Evolutionary conservation across 1,140 invertebrate genomes (phyloP), one percentile per base, ranked within the genome.

Genomic region (roundworm (Caenorhabditis elegans)): DNA sequence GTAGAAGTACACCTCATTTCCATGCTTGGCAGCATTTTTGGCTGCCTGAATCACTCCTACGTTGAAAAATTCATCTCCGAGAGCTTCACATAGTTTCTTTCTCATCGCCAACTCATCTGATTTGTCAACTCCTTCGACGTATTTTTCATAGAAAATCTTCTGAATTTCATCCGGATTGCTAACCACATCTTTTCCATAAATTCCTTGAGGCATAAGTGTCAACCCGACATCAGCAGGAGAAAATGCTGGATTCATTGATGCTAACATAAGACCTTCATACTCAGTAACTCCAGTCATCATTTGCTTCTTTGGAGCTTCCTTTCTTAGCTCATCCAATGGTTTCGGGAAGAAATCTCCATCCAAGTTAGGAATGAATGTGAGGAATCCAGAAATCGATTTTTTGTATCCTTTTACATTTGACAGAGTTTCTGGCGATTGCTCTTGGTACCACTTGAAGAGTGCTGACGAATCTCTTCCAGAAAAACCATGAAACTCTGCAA

Each of bases 1-100:
- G 28, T 84, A 85, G n/a, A 60, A 47, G 34, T 79, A 85, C 22
- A 85, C 84, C 84, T 94, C 93, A 4, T 95, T 94, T 88, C 60
- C 75, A 43, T 47, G 28, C 11, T 49, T 22, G n/a, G 80, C 70
- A 39, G 60, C 60, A 15, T 13, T 17, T 19, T 79, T 53, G 2
- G 78, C 78, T 15, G 39, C 34, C 26, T 60, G 49, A 36, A 79
- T 22, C 55, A 55, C n/a, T 43, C 78, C 78, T 2, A 79, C 51
- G 24, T 60, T 55, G 51, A 79, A 48, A 13, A 65, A 46, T 26
- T 79, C 39, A 36, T 79, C 78, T 36, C 78, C 78, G 3, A 60
- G 8, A 17, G 47, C 77, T 47, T 82, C 24, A 76, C 49, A 43
- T 11, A 82, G 15, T 39, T 82, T 49, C 11, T 49, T 81, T 31